phyloP scores from a whole-genome alignment of 2,797 vertebrate species.

The Ispidina picta region DNA sequence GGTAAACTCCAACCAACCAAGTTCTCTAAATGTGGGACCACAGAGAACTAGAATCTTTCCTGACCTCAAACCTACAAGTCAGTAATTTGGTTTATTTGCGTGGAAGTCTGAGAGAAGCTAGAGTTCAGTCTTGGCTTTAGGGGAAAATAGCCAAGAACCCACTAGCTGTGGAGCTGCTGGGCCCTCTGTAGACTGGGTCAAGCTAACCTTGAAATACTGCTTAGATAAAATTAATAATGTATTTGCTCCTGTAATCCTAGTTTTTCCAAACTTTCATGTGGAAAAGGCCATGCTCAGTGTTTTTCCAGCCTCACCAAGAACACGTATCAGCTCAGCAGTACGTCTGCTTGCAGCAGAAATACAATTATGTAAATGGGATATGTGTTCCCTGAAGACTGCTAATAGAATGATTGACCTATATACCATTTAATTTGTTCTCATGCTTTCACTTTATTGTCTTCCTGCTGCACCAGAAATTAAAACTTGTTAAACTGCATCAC shows the following conservation, averaged over 20 bases:
- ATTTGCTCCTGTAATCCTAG: constrained; percentile 23
- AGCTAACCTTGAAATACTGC: constrained; percentile 34
- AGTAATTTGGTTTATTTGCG: background rate
- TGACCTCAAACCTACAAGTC: background rate
- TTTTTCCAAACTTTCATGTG: background rate
- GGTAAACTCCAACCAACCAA: background rate
- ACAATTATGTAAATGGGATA: constrained; percentile 79
- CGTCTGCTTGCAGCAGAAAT: constrained; percentile 73
- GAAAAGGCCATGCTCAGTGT: constrained; percentile 42
- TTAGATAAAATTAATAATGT: constrained; percentile 37
- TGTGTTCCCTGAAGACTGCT: constrained; percentile 75
- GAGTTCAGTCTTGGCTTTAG: background rate
- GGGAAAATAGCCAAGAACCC: background rate
- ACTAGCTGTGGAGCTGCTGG: constrained; percentile 6
- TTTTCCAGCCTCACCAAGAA: constrained; percentile 61
- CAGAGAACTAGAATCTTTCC: background rate
- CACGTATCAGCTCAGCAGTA: constrained; percentile 67
- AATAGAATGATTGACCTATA: constrained; percentile 84
- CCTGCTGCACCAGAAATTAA: constrained; percentile 76
- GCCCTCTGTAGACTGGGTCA: background rate
- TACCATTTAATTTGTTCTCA: constrained; percentile 76
- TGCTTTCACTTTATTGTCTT: constrained; percentile 75
- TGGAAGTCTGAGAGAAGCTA: accelerated
- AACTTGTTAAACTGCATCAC: constrained; percentile 70
- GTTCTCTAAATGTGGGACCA: accelerated